Conservation (phyloP, 1,140 invertebrate genomes). For the Sinonovacula constricta region DNA sequence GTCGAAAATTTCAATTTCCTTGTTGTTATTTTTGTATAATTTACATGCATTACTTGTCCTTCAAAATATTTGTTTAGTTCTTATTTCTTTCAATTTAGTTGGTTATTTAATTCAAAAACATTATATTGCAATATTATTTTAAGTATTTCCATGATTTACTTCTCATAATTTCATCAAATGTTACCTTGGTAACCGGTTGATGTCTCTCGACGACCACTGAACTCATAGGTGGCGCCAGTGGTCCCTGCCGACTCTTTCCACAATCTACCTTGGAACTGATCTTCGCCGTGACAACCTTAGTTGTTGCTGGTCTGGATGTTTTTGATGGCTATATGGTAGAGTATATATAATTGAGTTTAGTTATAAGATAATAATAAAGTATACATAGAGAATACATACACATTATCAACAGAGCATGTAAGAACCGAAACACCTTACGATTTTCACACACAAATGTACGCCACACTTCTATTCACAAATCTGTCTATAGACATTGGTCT, state of each 20-base stretch:
- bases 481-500: no score
- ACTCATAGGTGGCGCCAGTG: slow-evolving; percentile 65
- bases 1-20: background rate
- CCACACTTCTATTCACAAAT: no score
- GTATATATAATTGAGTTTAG: no score
- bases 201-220: slow-evolving; percentile 70
- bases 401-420: background rate
- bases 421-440: no score
- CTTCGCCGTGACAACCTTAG: slow-evolving; percentile 49
- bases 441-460: no score
- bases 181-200: slow-evolving; percentile 66
- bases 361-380: no score
- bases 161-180: background rate
- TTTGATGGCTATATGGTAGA: background rate
- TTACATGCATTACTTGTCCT: background rate
- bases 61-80: background rate
- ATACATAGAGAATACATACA: background rate
- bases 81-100: background rate
- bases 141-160: background rate
- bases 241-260: background rate
- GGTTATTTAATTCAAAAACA: background rate
- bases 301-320: slow-evolving; percentile 3
- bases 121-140: background rate
- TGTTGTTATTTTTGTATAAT: background rate
- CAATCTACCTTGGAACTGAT: slow-evolving; percentile 43